Evolutionary conservation across 1,140 invertebrate species (phyloP), one percentile per base, ranked within the genome.

Genomic region (Euura lappo): DNA sequence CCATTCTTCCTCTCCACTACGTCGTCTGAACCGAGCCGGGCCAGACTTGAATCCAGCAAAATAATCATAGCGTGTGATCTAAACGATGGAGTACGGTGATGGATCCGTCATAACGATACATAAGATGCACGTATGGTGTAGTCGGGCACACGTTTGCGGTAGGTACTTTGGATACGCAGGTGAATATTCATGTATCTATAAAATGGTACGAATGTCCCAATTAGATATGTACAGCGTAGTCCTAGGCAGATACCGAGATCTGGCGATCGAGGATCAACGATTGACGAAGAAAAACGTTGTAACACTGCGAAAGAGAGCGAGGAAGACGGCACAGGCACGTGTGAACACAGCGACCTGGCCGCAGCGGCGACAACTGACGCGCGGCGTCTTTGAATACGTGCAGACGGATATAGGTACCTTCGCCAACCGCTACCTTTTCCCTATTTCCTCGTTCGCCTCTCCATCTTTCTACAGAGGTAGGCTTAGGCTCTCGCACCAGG

Each of bases 341-440:
- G 85, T 87, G 85, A 86, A 86, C 84, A 86, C 70, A 78, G 80
- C 83, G 83, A 84, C 83, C 83, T 72, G 74, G 75, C 76, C 77
- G 77, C 72, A 45, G 71, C 46, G 51, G 13, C 51, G 51, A 60
- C 51, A 60, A 28, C 51, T n/a, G 51, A 60, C 3, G 51, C 71
- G 10, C 75, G 72, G 45, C 60, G 69, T 47, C 69, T 47, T 45
- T 70, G 69, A 70, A 70, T 70, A 68, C 67, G 67, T 11, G 13
- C 13, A 64, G 67, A 11, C 28, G 67, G 67, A 43, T 68, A 60
- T 60, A n/a, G n/a, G n/a, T n/a, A 11, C 51, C 6, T 11, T n/a
- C 51, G 51, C 6, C 51, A 28, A 60, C 51, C 51, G 51, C 51
- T 60, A 60, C 51, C 3, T 60, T 60, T 60, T 8, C 51, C 8